These are phyloP conservation scores for Maniola jurtina DNA, from an alignment of 1,140 invertebrate genomes.

Conservation along the genomic window DNA sequence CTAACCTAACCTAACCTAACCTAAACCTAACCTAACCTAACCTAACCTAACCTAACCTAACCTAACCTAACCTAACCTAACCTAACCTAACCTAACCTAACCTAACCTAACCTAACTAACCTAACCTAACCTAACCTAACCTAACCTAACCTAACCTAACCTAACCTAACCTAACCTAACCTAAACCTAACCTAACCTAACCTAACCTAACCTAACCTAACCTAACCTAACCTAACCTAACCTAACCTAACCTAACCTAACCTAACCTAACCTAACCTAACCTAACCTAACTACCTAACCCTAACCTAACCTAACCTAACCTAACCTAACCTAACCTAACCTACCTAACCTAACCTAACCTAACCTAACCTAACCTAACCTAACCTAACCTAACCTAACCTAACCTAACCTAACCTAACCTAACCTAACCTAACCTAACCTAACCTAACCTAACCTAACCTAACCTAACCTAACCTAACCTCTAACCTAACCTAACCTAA, in stretches of 20 bases:
- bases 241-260: constrained; percentile 42
- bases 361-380: too few species aligned
- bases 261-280: constrained; percentile 42
- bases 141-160: constrained; percentile 45
- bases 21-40: constrained; percentile 11
- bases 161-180: constrained; percentile 41
- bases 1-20: constrained; percentile 12
- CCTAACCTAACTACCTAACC: constrained; percentile 39
- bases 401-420: constrained; percentile 38
- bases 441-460: constrained; percentile 36
- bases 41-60: constrained; percentile 12
- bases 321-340: constrained; percentile 38
- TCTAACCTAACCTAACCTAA: constrained; percentile 51
- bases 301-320: constrained; percentile 39
- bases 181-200: constrained; percentile 35
- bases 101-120: constrained; percentile 31
- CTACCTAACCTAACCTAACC: constrained; percentile 37
- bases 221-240: constrained; percentile 42
- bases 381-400: constrained; percentile 35
- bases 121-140: constrained; percentile 45
- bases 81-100: constrained; percentile 16
- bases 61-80: constrained; percentile 12
- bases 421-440: constrained; percentile 38
- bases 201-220: constrained; percentile 37
- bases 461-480: constrained; percentile 46